Evolutionary conservation across 2,888 invertebrate species (phyloP).

Genomic region (Xanthostigma xanthostigma): DNA sequence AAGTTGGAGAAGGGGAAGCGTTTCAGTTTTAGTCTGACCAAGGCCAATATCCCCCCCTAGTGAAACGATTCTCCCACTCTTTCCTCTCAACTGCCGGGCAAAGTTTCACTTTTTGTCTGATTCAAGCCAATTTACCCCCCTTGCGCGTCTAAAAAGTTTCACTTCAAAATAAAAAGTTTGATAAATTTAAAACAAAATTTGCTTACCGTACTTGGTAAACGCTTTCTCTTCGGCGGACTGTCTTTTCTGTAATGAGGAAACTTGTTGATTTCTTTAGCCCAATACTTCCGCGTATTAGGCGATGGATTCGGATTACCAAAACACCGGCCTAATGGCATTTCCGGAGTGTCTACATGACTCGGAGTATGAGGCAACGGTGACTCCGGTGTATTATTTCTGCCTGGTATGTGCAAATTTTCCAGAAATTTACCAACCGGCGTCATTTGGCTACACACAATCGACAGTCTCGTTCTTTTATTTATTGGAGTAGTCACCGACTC

Average conservation of each 20-base stretch:
- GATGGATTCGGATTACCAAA: slow-evolving; percentile 31
- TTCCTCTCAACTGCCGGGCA: too few relatives aligned
- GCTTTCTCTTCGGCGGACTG: slow-evolving; percentile 20
- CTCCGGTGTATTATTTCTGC: slow-evolving; percentile 14
- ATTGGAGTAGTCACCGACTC: too few relatives aligned
- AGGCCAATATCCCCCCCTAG: too few relatives aligned
- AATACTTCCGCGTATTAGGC: slow-evolving; percentile 32
- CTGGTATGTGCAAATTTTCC: slow-evolving; percentile 20
- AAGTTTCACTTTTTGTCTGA: too few relatives aligned
- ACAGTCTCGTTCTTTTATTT: background rate
- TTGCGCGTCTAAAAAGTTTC: too few relatives aligned
- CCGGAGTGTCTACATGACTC: slow-evolving; percentile 34
- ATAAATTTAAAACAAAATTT: background rate
- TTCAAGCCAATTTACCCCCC: too few relatives aligned
- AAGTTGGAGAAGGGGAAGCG: too few relatives aligned
- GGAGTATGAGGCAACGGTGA: slow-evolving; percentile 27
- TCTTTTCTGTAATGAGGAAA: slow-evolving; percentile 29
- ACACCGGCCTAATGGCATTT: slow-evolving; percentile 36
- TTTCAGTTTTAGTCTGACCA: too few relatives aligned
- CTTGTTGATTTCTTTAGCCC: slow-evolving; percentile 31
- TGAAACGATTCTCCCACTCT: too few relatives aligned
- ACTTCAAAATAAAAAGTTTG: too few relatives aligned
- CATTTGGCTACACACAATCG: slow-evolving; percentile 18
- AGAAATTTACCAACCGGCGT: slow-evolving; percentile 24
- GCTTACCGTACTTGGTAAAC: slow-evolving; percentile 27